Evolutionary conservation across 2,113 vertebrate genomes (phyloP).

Genomic region (Halcyon senegalensis): DNA sequence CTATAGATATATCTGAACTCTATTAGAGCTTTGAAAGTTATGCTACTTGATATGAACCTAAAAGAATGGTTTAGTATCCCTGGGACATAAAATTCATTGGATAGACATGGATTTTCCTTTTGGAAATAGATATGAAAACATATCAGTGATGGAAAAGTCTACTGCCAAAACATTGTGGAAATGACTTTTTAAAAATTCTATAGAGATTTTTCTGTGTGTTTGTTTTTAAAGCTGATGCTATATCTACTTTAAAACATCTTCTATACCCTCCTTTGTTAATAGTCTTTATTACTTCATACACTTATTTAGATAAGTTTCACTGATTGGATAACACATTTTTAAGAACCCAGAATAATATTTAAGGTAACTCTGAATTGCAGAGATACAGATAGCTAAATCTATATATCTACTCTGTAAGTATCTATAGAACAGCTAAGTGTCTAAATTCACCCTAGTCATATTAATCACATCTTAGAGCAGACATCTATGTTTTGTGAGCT

Average conservation of each 20-base stretch:
- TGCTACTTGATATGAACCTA: background rate
- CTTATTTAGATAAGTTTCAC: background rate
- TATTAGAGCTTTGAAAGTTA: background rate
- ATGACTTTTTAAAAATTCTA: background rate
- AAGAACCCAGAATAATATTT: background rate
- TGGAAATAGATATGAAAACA: background rate
- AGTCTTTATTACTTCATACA: background rate
- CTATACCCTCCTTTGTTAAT: background rate
- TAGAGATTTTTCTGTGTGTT: background rate
- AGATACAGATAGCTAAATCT: background rate
- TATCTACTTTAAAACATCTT: background rate
- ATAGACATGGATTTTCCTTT: background rate
- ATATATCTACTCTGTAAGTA: background rate
- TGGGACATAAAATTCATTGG: background rate
- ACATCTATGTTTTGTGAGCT: background rate
- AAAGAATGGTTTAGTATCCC: background rate
- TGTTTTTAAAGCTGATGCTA: background rate
- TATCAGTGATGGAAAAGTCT: background rate
- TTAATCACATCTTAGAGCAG: background rate
- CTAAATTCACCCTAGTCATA: background rate
- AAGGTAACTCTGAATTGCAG: background rate
- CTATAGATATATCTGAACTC: background rate
- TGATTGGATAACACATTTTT: background rate
- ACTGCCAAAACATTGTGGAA: background rate
- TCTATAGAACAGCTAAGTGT: background rate